These are phyloP conservation scores for Oplegnathus fasciatus DNA, from an alignment of 2,113 vertebrate genomes.

Conservation along the genomic window DNA sequence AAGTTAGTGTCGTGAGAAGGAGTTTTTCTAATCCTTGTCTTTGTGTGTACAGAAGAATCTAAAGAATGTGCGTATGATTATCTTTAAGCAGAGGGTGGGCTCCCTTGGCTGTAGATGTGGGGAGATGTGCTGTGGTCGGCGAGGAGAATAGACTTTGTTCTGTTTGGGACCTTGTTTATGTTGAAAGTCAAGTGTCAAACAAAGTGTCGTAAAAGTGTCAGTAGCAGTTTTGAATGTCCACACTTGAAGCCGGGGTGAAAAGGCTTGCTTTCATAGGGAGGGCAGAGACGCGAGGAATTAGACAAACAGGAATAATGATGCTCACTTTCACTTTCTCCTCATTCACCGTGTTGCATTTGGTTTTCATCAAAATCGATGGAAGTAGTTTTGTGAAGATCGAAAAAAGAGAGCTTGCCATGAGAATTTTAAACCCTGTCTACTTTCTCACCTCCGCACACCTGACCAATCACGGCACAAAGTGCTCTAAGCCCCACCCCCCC, in stretches of 20 bases:
- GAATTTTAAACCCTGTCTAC: neutral
- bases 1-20: neutral
- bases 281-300: neutral
- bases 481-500: neutral
- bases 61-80: slow-evolving; percentile 9
- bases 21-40: slow-evolving; percentile 8
- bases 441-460: neutral
- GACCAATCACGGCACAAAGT: neutral
- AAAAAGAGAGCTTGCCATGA: neutral
- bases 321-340: neutral
- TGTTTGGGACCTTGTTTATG: neutral
- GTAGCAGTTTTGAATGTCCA: neutral
- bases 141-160: neutral
- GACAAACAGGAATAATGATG: neutral
- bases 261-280: neutral
- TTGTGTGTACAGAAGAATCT: slow-evolving; percentile 14
- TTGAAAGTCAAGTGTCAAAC: too few relatives aligned
- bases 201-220: neutral
- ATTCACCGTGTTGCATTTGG: neutral
- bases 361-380: neutral
- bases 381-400: neutral
- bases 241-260: neutral
- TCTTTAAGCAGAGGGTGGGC: neutral
- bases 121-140: neutral
- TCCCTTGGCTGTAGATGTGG: neutral